Conservation (phyloP, 2,888 invertebrate genomes). For the Cantharis rustica region DNA sequence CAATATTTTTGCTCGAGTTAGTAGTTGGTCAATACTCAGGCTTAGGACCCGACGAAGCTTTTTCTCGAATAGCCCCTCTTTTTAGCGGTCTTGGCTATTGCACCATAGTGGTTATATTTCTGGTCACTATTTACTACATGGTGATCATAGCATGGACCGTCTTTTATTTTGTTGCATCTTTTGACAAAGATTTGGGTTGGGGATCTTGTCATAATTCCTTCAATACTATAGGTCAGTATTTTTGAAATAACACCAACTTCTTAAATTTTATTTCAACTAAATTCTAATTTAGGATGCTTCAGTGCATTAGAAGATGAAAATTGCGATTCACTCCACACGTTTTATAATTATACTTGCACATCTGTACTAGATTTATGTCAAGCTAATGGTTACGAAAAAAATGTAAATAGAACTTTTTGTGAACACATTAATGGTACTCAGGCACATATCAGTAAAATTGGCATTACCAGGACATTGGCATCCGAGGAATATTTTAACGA, state of each 20-base stretch:
- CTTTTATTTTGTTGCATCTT: conserved; percentile 75
- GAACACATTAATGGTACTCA: conserved; percentile 43
- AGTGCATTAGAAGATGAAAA: conserved; percentile 64
- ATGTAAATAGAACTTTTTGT: conserved; percentile 59
- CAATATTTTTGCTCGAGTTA: conserved; percentile 79
- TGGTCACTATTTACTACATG: conserved; percentile 80
- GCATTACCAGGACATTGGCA: conserved; percentile 61
- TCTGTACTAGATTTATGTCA: conserved; percentile 60
- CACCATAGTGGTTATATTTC: conserved; percentile 71
- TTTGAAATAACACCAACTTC: neutral
- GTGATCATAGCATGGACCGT: conserved; percentile 78
- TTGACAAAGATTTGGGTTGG: conserved; percentile 68
- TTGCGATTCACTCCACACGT: conserved; percentile 61
- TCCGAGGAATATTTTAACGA: conserved; percentile 63
- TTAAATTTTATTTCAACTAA: neutral
- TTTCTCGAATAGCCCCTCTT: conserved; percentile 65
- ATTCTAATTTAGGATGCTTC: conserved; percentile 62
- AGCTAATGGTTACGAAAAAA: conserved; percentile 48
- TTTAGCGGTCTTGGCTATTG: conserved; percentile 69
- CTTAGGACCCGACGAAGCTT: conserved; percentile 71
- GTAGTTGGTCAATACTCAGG: conserved; percentile 80
- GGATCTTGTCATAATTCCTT: conserved; percentile 68
- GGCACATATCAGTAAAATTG: conserved; percentile 59
- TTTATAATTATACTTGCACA: conserved; percentile 60
- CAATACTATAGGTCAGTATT: conserved; percentile 64